phyloP scores from a whole-genome alignment of 2,888 invertebrate species.

The Cephus sareptanus region DNA sequence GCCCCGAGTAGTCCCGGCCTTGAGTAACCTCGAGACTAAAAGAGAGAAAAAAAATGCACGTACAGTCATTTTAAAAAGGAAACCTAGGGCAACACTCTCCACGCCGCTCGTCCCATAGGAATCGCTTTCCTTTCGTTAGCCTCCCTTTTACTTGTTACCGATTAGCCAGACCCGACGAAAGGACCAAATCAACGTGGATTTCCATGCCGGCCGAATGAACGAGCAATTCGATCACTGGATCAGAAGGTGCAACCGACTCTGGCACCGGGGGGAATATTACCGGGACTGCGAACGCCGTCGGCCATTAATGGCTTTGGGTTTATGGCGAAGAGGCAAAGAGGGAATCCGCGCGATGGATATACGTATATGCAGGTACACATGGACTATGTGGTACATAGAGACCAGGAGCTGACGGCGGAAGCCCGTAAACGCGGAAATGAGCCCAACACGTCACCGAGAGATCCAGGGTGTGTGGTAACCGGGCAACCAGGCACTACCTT shows the following conservation, averaged over 20 bases:
- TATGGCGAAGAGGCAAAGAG: constrained; percentile 14
- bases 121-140: neutral
- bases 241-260: neutral
- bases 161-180: neutral
- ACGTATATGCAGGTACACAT: no score
- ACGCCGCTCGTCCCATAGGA: neutral
- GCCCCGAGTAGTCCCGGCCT: neutral
- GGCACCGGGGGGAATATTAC: constrained; percentile 2
- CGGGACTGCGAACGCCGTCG: constrained; percentile 21
- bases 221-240: neutral
- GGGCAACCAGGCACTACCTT: constrained; percentile 19
- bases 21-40: neutral
- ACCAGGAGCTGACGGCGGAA: neutral
- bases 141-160: neutral
- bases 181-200: neutral
- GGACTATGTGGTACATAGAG: neutral
- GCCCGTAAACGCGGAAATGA: constrained; percentile 33
- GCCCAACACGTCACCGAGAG: constrained; percentile 3
- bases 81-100: neutral
- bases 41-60: neutral
- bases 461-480: neutral
- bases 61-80: neutral
- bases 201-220: neutral
- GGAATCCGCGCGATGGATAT: neutral
- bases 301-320: constrained; percentile 33